phyloP scores from a whole-genome alignment of 2,888 invertebrate genomes.

The Trissoscelio sp. region DNA sequence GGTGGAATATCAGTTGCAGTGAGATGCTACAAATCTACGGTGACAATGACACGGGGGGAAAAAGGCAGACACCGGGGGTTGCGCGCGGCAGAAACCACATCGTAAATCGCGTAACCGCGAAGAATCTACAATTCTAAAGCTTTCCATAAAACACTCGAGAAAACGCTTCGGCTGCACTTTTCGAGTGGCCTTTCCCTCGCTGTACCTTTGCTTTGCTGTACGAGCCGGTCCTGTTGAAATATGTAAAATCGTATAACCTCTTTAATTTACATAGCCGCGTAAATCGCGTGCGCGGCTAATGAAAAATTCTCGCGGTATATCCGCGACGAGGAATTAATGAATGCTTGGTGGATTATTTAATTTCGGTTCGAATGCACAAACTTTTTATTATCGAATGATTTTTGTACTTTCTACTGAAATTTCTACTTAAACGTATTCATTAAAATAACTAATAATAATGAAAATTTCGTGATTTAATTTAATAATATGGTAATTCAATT shows the following conservation, averaged over 20 bases:
- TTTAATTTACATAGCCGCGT: slow-evolving; percentile 82
- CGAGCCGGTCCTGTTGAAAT: slow-evolving; percentile 80
- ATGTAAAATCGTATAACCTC: slow-evolving; percentile 83
- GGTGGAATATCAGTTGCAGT: slow-evolving; percentile 69
- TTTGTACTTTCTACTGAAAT: too few species aligned
- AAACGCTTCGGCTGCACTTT: slow-evolving; percentile 83
- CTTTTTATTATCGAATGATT: too few species aligned
- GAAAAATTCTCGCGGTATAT: slow-evolving; percentile 73
- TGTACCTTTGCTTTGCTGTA: slow-evolving; percentile 60
- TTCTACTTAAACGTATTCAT: too few species aligned
- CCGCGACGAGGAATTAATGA: slow-evolving; percentile 41
- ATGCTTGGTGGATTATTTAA: slow-evolving; percentile 2
- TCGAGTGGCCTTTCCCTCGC: slow-evolving; percentile 78
- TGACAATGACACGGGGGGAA: slow-evolving; percentile 60
- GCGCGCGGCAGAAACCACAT: slow-evolving; percentile 58
- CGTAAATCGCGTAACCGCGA: slow-evolving; percentile 72
- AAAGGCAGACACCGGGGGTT: slow-evolving; percentile 62
- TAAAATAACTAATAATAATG: too few species aligned
- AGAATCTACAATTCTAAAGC: slow-evolving; percentile 83
- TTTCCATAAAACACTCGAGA: slow-evolving; percentile 83
- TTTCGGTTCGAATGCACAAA: neutral
- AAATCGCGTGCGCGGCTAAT: slow-evolving; percentile 72
- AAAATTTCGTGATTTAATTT: too few species aligned
- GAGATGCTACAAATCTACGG: slow-evolving; percentile 68
- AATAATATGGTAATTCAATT: too few species aligned